Conservation (phyloP, 2,113 vertebrate species). For the Ailuropoda melanoleuca region DNA sequence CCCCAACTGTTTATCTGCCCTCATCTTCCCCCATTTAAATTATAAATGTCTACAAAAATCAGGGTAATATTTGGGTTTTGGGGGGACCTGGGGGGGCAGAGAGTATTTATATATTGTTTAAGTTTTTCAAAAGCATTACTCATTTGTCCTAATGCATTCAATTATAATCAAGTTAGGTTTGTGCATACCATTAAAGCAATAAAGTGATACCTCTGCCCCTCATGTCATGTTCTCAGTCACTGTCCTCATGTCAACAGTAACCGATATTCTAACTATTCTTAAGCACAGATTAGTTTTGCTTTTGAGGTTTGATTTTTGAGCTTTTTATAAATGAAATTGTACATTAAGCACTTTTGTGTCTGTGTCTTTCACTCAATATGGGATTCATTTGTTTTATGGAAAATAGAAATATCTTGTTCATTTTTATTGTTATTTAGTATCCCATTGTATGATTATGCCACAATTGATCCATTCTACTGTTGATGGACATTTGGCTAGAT, state of each 20-base stretch:
- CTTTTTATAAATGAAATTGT: not conserved
- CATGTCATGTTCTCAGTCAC: not conserved
- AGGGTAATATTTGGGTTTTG: not conserved
- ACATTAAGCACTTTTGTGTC: not conserved
- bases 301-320: not conserved
- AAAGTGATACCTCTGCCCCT: not conserved
- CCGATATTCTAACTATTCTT: not conserved
- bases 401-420: not conserved
- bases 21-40: not conserved
- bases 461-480: not conserved
- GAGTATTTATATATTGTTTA: not conserved
- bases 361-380: not conserved
- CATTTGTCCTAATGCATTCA: not conserved
- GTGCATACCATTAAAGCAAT: not conserved
- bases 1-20: not conserved
- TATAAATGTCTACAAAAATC: not conserved
- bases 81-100: fast-evolving
- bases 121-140: not conserved
- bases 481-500: not conserved
- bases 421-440: not conserved
- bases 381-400: not conserved
- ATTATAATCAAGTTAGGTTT: not conserved
- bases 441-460: not conserved
- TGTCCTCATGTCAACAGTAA: not conserved
- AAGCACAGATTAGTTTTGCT: not conserved